phyloP scores from a whole-genome alignment of 2,888 invertebrate species.

The Encarsia formosa region DNA sequence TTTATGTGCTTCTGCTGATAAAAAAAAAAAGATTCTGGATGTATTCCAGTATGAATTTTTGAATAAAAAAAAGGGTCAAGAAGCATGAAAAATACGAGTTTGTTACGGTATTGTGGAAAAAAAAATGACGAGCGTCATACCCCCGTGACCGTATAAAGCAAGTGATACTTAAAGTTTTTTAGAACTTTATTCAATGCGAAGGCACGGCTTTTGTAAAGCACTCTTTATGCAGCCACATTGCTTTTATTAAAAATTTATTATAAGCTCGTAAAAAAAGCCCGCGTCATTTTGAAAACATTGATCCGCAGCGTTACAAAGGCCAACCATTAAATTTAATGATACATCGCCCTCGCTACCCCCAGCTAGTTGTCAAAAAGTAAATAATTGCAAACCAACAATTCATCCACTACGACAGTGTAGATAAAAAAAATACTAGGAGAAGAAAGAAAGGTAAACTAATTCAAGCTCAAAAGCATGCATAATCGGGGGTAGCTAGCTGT shows the following conservation, averaged over 20 bases:
- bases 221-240: not conserved
- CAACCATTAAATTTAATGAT: not conserved
- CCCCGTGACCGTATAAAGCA: not conserved
- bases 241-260: constrained; percentile 15
- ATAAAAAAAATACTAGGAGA: too few relatives aligned
- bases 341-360: not conserved
- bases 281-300: not conserved
- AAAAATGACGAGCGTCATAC: too few relatives aligned
- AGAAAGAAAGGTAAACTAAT: not conserved
- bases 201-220: constrained; percentile 6
- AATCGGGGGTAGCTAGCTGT: constrained; percentile 10
- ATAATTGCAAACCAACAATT: too few relatives aligned
- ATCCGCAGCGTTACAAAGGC: not conserved
- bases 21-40: too few relatives aligned
- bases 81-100: constrained; percentile 17
- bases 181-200: constrained; percentile 12
- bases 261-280: not conserved
- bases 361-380: too few relatives aligned
- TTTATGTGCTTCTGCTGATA: too few relatives aligned
- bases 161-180: constrained; percentile 10
- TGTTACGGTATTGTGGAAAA: constrained; percentile 13
- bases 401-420: too few relatives aligned
- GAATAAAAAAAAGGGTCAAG: constrained; percentile 5
- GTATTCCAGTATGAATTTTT: too few relatives aligned
- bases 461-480: constrained; percentile 15